Evolutionary conservation across 2,888 invertebrate species (phyloP).

Genomic region (Miltochrista miniata): DNA sequence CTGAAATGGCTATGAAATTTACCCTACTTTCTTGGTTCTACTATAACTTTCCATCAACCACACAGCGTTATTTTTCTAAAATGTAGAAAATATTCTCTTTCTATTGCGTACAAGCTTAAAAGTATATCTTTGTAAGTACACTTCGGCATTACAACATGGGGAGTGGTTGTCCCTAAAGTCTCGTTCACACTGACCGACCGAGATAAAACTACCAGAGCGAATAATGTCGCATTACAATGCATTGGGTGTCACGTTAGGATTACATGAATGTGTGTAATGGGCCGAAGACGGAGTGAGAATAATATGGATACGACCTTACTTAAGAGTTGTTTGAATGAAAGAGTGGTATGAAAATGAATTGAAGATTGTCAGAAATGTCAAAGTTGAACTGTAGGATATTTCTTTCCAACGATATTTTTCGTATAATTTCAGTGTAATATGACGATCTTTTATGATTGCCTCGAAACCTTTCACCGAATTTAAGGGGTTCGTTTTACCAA

Average conservation of each 20-base stretch:
- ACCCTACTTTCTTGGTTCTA: too few species aligned
- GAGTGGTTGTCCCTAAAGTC: constrained; percentile 39
- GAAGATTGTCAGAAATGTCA: background rate
- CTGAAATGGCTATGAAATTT: too few species aligned
- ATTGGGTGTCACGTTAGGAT: constrained; percentile 69
- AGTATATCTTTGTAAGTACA: constrained; percentile 4
- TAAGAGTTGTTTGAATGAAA: background rate
- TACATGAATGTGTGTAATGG: constrained; percentile 70
- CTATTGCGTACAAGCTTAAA: too few species aligned
- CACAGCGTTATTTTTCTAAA: too few species aligned
- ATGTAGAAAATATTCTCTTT: too few species aligned
- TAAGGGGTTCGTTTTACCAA: too few species aligned
- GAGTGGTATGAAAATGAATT: background rate
- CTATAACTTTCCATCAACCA: too few species aligned
- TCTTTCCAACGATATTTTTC: background rate
- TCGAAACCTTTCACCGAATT: too few species aligned
- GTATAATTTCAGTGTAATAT: background rate
- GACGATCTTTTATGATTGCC: background rate
- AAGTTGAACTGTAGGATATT: background rate
- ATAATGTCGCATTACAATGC: constrained; percentile 74
- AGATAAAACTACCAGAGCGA: constrained; percentile 57
- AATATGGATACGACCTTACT: constrained; percentile 38
- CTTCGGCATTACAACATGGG: constrained; percentile 21
- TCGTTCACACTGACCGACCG: constrained; percentile 41
- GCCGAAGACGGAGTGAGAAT: constrained; percentile 43